phyloP scores from a whole-genome alignment of 2,113 vertebrate species.

The Budorcas taxicolor region DNA sequence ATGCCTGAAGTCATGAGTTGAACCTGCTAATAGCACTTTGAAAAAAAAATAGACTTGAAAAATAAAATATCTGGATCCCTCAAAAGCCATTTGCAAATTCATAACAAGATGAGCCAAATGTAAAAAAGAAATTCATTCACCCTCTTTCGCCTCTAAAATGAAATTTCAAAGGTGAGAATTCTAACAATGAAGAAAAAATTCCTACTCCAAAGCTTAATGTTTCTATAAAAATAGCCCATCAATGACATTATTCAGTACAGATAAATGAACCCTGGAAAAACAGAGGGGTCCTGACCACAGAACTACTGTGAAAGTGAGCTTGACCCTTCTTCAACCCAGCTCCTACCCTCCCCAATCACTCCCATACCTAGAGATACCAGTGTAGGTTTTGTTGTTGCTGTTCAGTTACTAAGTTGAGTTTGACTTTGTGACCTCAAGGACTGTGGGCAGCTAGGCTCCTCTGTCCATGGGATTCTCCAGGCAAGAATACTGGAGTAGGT shows the following conservation, averaged over 20 bases:
- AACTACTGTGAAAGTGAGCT: neutral
- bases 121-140: constrained; percentile 6
- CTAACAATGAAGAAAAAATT: constrained; percentile 8
- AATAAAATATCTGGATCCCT: constrained; percentile 36
- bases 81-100: constrained; percentile 48
- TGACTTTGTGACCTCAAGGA: neutral
- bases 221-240: neutral
- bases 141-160: neutral
- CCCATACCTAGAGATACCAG: neutral
- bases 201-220: neutral
- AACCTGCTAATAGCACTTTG: constrained; percentile 45
- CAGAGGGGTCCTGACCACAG: neutral
- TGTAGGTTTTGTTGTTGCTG: neutral
- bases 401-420: neutral
- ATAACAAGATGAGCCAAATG: neutral
- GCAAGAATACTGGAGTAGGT: neutral
- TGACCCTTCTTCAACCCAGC: neutral
- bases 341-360: neutral
- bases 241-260: neutral
- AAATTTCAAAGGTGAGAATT: neutral
- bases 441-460: neutral
- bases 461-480: neutral
- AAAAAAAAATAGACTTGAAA: constrained; percentile 9
- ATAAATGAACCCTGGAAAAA: neutral
- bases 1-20: constrained; percentile 46